Evolutionary conservation across 2,888 invertebrate species (phyloP).

Genomic region (Dryobotodes eremita): DNA sequence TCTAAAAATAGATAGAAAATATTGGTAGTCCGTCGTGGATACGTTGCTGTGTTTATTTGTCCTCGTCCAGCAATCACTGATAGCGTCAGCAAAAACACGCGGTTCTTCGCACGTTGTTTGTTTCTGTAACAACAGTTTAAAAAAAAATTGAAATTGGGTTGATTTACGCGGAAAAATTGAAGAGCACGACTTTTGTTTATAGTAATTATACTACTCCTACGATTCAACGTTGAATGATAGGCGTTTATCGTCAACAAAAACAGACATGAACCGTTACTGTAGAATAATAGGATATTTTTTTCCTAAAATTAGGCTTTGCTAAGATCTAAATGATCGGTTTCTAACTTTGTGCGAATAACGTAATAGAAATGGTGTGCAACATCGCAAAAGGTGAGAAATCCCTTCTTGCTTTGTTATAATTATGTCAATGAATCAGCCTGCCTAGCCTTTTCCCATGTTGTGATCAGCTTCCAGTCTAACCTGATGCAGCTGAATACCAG

Average conservation of each 20-base stretch:
- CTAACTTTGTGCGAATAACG: too few species aligned
- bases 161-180: neutral
- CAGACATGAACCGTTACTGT: neutral
- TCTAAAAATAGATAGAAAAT: too few species aligned
- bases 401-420: neutral
- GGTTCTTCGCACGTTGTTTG: slow-evolving; percentile 27
- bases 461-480: too few species aligned
- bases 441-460: neutral
- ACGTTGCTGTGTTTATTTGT: slow-evolving; percentile 51
- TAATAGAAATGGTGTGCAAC: neutral
- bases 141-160: neutral
- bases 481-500: too few species aligned
- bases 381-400: neutral
- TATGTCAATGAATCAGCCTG: neutral
- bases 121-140: slow-evolving; percentile 13
- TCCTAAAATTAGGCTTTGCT: neutral
- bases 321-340: neutral
- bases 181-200: neutral
- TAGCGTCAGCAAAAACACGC: slow-evolving; percentile 48
- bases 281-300: neutral
- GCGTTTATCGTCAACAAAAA: neutral
- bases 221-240: neutral
- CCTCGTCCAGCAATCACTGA: slow-evolving; percentile 45
- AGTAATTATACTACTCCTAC: too few species aligned
- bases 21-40: too few species aligned